Evolutionary conservation across 2,113 vertebrate species (phyloP).

Genomic region (Paratilapia polleni): DNA sequence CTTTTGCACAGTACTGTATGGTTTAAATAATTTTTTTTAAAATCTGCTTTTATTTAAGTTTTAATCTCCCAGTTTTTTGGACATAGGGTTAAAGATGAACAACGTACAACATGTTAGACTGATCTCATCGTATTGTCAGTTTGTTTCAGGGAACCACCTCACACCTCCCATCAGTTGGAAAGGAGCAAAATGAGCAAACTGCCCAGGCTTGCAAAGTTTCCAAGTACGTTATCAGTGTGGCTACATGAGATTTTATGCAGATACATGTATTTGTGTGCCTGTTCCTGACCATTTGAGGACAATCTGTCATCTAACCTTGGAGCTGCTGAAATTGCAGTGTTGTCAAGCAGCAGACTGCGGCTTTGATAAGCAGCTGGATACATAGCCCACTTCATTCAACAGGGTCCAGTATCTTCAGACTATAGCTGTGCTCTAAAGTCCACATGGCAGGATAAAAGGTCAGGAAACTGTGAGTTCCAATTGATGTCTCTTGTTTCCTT

Average conservation of each 20-base stretch:
- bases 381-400: constrained; percentile 11
- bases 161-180: constrained; percentile 13
- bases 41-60: too few species aligned
- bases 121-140: neutral
- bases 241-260: neutral
- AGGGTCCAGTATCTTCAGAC: constrained; percentile 24
- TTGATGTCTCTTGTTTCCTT: constrained; percentile 22
- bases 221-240: neutral
- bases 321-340: constrained; percentile 21
- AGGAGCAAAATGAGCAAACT: constrained; percentile 18
- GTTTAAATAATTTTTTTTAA: too few species aligned
- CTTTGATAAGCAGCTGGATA: constrained; percentile 25
- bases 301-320: constrained; percentile 19
- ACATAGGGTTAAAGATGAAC: too few species aligned
- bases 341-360: constrained; percentile 33
- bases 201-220: neutral
- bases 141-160: constrained; percentile 15
- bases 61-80: too few species aligned
- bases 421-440: constrained; percentile 45
- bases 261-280: neutral
- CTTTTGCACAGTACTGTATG: too few species aligned
- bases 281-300: neutral
- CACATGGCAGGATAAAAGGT: constrained; percentile 37
- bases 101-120: neutral
- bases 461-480: constrained; percentile 33